phyloP scores from a whole-genome alignment of 1,140 invertebrate genomes.

The Dolichoris vasculosae region DNA sequence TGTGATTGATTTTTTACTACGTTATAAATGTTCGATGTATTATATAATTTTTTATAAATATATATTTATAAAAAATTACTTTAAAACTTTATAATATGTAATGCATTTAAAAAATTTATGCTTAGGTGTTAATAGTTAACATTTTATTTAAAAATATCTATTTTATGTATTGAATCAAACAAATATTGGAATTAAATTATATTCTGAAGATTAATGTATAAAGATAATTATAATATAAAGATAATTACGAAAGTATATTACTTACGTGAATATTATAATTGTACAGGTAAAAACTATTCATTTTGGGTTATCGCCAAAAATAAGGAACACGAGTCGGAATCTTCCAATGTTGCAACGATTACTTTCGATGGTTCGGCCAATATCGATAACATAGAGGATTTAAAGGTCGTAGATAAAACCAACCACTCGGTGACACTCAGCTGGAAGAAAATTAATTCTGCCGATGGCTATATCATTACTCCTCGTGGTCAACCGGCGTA shows the following conservation, averaged over 20 bases:
- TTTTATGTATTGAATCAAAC: too few relatives aligned
- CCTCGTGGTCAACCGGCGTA: slow-evolving; percentile 74
- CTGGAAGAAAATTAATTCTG: slow-evolving; percentile 78
- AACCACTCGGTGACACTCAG: slow-evolving; percentile 75
- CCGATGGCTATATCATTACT: slow-evolving; percentile 79
- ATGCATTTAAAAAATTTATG: too few relatives aligned
- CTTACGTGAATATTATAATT: not conserved
- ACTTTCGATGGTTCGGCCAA: slow-evolving; percentile 79
- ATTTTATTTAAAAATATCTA: too few relatives aligned
- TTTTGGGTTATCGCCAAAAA: slow-evolving; percentile 87
- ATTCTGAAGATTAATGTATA: too few relatives aligned
- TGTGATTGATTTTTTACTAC: too few relatives aligned
- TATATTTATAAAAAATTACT: too few relatives aligned
- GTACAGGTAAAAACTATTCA: slow-evolving; percentile 74
- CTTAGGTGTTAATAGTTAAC: too few relatives aligned
- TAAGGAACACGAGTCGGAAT: slow-evolving; percentile 75
- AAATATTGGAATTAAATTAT: too few relatives aligned
- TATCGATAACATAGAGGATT: slow-evolving; percentile 77
- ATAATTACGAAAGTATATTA: not conserved
- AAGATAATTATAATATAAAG: not conserved
- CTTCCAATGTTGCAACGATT: slow-evolving; percentile 76
- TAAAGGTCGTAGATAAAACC: slow-evolving; percentile 72
- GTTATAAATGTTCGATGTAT: too few relatives aligned
- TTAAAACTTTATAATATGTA: too few relatives aligned
- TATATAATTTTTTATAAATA: too few relatives aligned